phyloP scores from a whole-genome alignment of 2,113 vertebrate genomes.

The Plestiodon gilberti region DNA sequence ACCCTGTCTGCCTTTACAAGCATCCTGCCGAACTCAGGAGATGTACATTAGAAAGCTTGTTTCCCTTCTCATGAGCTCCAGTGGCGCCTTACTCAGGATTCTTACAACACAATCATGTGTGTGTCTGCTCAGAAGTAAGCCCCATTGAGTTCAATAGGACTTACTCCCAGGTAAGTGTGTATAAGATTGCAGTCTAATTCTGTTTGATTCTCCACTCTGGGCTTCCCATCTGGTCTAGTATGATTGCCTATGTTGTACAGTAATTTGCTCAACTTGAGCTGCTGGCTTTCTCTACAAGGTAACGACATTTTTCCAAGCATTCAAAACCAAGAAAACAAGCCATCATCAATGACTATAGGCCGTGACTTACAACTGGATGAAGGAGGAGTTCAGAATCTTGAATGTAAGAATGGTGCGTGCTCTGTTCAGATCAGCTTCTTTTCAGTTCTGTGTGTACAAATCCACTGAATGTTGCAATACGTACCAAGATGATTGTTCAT shows the following conservation, averaged over 20 bases:
- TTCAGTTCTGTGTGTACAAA: background rate
- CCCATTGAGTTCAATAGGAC: no score
- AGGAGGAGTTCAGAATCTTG: conserved; percentile 12
- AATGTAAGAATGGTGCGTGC: background rate
- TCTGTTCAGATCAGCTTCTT: background rate
- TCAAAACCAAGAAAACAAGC: background rate
- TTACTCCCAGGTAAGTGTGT: no score
- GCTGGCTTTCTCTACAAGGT: background rate
- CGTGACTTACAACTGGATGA: background rate
- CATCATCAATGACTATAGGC: conserved; percentile 15
- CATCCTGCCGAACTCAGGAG: background rate
- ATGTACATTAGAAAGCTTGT: background rate
- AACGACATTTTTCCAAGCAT: background rate
- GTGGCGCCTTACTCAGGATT: background rate
- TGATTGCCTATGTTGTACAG: background rate
- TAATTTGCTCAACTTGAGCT: background rate
- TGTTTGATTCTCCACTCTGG: background rate
- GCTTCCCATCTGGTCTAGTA: background rate
- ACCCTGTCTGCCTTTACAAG: background rate
- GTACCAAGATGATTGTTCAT: background rate
- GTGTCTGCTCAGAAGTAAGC: background rate
- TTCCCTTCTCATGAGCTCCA: background rate
- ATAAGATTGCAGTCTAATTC: no score
- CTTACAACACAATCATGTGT: background rate
- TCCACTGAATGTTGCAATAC: background rate